These are phyloP conservation scores for Trachelus tabidus DNA, from an alignment of 2,888 invertebrate genomes.

Conservation along the genomic window DNA sequence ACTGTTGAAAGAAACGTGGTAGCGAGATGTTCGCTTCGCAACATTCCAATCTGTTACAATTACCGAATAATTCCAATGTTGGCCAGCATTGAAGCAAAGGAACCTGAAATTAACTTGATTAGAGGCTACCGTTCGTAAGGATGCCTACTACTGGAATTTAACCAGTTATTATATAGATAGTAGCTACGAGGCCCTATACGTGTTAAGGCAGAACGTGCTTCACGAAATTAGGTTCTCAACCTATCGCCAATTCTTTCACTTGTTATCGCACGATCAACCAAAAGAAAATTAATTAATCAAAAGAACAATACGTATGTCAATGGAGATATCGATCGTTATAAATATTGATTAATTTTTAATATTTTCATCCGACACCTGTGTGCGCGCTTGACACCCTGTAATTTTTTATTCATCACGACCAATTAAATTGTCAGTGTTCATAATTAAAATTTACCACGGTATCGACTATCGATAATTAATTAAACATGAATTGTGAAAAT, in stretches of 20 bases:
- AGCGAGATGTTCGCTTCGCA: constrained; percentile 23
- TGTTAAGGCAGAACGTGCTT: constrained; percentile 38
- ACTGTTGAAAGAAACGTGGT: background rate
- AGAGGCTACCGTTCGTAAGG: constrained; percentile 66
- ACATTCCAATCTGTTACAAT: constrained; percentile 64
- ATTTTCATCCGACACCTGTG: background rate
- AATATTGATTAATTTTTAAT: background rate
- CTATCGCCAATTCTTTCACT: background rate
- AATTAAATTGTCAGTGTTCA: background rate
- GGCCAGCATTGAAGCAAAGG: constrained; percentile 53
- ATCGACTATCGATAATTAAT: too few species aligned
- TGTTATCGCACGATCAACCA: background rate
- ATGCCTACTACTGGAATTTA: constrained; percentile 66
- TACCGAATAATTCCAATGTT: constrained; percentile 63
- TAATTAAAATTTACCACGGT: too few species aligned
- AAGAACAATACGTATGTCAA: background rate
- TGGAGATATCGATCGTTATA: background rate
- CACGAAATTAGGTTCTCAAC: constrained; percentile 44
- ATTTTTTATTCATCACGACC: background rate
- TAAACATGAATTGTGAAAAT: background rate
- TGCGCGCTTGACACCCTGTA: background rate
- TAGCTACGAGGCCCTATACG: constrained; percentile 30
- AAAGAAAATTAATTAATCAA: background rate
- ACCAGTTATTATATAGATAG: constrained; percentile 63
- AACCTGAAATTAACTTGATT: constrained; percentile 65